Conservation (phyloP, 1,140 invertebrate species). For the Vollenhovia emeryi region DNA sequence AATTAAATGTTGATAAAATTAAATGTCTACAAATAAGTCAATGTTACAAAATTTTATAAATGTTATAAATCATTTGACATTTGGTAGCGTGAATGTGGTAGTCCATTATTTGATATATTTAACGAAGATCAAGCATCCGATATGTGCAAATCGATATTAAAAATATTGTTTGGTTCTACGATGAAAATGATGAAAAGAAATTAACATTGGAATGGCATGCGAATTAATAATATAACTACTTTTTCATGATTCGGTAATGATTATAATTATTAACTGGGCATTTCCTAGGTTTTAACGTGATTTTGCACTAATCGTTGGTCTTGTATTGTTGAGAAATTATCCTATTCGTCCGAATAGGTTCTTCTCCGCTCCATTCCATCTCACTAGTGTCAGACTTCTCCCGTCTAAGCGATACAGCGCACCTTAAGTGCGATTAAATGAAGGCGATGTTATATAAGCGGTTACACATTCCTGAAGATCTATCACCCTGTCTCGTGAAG, state of each 20-base stretch:
- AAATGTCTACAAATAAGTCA: too few species aligned
- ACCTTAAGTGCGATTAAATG: background rate
- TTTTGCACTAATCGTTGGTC: background rate
- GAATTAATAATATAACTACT: background rate
- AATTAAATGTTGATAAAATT: too few species aligned
- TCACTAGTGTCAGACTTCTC: background rate
- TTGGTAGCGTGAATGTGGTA: too few species aligned
- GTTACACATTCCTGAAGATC: conserved; percentile 17
- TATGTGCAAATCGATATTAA: too few species aligned
- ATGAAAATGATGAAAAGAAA: too few species aligned
- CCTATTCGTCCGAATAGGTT: background rate
- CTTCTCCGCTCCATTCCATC: background rate
- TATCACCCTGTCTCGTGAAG: background rate
- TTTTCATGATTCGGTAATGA: background rate
- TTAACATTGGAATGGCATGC: background rate
- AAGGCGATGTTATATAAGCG: conserved; percentile 3
- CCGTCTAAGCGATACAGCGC: background rate
- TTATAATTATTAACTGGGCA: background rate
- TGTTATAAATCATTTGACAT: too few species aligned
- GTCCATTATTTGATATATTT: too few species aligned
- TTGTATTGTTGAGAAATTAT: background rate
- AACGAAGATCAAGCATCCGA: too few species aligned
- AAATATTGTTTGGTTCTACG: too few species aligned
- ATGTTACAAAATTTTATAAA: too few species aligned
- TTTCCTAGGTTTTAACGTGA: background rate